A percentile compares a stretch with the other conserved stretches of the same genome.
Evolutionary conservation across 2,888 invertebrate genomes (phyloP).

Genomic region (Tenodera sinensis): DNA sequence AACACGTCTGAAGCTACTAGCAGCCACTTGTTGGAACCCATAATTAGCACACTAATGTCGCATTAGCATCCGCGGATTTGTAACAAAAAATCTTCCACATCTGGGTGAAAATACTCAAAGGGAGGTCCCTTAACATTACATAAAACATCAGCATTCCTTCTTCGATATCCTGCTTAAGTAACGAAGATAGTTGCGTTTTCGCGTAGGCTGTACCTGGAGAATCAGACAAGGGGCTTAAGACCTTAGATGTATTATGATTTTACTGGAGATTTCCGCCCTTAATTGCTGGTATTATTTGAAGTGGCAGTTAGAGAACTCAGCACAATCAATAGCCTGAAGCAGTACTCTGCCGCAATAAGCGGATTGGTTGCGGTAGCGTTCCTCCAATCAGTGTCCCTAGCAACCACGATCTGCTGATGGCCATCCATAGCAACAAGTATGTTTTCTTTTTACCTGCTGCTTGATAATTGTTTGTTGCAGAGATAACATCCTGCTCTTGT

Average conservation of each 20-base stretch:
- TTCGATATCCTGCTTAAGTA: too few species aligned
- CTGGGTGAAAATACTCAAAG: too few species aligned
- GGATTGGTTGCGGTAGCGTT: neutral
- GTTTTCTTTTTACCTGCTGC: neutral
- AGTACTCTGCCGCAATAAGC: conserved; percentile 5
- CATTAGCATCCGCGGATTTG: too few species aligned
- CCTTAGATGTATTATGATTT: neutral
- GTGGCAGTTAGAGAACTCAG: neutral
- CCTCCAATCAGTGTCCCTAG: neutral
- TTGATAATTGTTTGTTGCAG: neutral
- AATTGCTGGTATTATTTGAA: conserved; percentile 7
- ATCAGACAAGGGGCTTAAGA: neutral
- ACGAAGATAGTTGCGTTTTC: neutral
- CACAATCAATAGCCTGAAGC: neutral
- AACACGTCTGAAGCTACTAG: too few species aligned
- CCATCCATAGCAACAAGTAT: neutral
- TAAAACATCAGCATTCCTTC: too few species aligned
- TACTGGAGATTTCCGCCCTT: neutral
- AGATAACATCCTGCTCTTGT: neutral
- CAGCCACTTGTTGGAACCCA: too few species aligned
- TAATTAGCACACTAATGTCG: too few species aligned
- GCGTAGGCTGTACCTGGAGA: neutral
- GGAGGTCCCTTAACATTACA: too few species aligned
- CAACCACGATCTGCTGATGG: neutral
- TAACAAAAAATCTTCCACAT: too few species aligned